Evolutionary conservation across 2,113 vertebrate genomes (phyloP).

Genomic region (Malaclemys terrapin): DNA sequence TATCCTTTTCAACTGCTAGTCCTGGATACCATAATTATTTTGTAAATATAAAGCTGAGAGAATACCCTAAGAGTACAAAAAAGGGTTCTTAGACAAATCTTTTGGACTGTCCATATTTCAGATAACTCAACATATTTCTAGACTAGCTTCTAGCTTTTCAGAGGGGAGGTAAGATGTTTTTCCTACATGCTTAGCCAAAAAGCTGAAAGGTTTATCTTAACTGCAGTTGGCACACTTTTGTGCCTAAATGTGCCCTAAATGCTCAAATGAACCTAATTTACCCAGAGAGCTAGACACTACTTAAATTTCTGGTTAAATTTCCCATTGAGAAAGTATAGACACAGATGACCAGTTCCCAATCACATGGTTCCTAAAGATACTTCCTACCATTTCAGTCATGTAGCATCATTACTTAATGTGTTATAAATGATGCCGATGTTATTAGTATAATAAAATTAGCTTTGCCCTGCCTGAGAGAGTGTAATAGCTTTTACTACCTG

Average conservation of each 20-base stretch:
- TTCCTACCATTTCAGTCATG: slow-evolving; percentile 22
- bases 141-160: not conserved
- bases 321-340: slow-evolving; percentile 2
- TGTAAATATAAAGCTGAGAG: not conserved
- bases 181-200: not conserved
- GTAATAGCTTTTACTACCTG: not conserved
- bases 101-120: not conserved
- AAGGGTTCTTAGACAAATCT: not conserved
- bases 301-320: not conserved
- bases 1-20: not conserved
- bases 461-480: not conserved
- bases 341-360: not conserved
- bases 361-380: not conserved
- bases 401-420: not conserved
- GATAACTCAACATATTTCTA: not conserved
- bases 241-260: not conserved
- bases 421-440: not conserved
- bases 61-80: not conserved
- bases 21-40: not conserved
- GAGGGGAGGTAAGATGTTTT: not conserved
- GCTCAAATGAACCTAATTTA: not conserved
- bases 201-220: not conserved
- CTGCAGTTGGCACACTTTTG: not conserved
- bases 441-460: slow-evolving; percentile 19
- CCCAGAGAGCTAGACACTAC: not conserved